Conservation (phyloP, 2,888 invertebrate species). For the Onthophagus sagittarius region DNA sequence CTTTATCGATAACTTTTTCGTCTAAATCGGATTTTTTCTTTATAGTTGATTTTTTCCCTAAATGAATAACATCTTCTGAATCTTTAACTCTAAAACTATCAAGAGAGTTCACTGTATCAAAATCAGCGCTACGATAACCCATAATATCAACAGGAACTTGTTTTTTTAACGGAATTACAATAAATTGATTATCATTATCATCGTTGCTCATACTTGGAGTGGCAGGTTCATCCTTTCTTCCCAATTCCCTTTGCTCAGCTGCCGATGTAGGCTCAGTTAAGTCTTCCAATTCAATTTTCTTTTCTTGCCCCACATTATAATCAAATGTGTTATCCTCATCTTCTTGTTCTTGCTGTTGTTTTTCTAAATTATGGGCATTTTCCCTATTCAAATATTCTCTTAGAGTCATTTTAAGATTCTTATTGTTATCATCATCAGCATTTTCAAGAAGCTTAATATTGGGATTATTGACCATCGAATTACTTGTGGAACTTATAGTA, state of each 20-base stretch:
- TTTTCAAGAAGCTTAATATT: constrained; percentile 20
- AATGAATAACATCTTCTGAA: constrained; percentile 30
- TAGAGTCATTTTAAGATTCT: constrained; percentile 18
- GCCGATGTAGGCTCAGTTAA: constrained; percentile 36
- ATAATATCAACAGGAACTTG: constrained; percentile 10
- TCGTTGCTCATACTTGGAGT: constrained; percentile 22
- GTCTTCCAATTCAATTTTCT: constrained; percentile 32
- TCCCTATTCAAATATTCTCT: constrained; percentile 20
- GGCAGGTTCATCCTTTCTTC: constrained; percentile 19
- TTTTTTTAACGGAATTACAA: constrained; percentile 29
- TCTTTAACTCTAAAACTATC: constrained; percentile 29
- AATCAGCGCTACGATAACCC: constrained; percentile 8
- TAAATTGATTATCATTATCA: constrained; percentile 24
- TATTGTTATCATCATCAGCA: constrained; percentile 20
- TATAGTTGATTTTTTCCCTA: not conserved
- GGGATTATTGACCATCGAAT: constrained; percentile 13
- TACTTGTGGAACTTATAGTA: not conserved
- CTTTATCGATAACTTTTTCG: not conserved
- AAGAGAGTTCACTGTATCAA: not conserved
- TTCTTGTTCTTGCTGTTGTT: constrained; percentile 15
- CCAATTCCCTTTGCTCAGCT: constrained; percentile 34
- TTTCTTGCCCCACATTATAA: constrained; percentile 17
- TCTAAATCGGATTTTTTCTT: constrained; percentile 10
- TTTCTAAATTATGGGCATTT: constrained; percentile 18
- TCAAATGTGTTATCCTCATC: constrained; percentile 16